Evolutionary conservation across 2,888 invertebrate genomes (phyloP), one percentile per base, ranked within the genome.

Genomic region (Calliphora vomitoria): DNA sequence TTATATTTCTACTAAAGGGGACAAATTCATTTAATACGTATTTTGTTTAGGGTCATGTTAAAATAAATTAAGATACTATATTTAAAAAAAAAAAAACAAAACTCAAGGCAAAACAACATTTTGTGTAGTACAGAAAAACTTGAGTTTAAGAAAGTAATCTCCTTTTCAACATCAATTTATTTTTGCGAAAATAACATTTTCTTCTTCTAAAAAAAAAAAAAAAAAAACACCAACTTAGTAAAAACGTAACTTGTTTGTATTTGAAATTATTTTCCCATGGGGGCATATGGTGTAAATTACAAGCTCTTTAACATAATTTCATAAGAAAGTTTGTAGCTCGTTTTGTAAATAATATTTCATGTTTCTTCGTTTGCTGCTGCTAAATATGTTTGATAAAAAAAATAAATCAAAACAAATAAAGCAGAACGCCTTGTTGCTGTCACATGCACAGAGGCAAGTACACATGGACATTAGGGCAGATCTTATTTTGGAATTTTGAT

Each of bases 281-380:
- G 50, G 13, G n/a, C 50, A 50, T 50, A 6, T n/a, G 50, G 50
- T 50, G 50, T n/a, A 50, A 50, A 50, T 50, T 50, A 50, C 50
- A 50, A 50, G 50, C 50, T 50, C n/a, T 50, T 50, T 50, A 50
- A 50, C 50, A 50, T 8, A 50, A 50, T 44, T 44, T 44, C 15
- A 50, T n/a, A 50, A 50, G 13, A n/a, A n/a, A 50, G 4, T 13
- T 13, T 50, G 35, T n/a, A n/a, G 50, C 0, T 50, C 50, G 13
- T 50, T 50, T n/a, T 50, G 50, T 50, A 50, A 50, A 50, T 50
- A 50, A 50, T 50, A 50, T 50, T n/a, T 50, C n/a, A 15, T 50
- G 13, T 15, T n/a, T 50, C 4, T 47, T 47, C 0, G 0, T 50
- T 50, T 50, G 13, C 15, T n/a, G 10, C 15, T n/a, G 6, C n/a